These are phyloP conservation scores for Leucania comma DNA, from an alignment of 2,888 invertebrate genomes.

Conservation along the genomic window DNA sequence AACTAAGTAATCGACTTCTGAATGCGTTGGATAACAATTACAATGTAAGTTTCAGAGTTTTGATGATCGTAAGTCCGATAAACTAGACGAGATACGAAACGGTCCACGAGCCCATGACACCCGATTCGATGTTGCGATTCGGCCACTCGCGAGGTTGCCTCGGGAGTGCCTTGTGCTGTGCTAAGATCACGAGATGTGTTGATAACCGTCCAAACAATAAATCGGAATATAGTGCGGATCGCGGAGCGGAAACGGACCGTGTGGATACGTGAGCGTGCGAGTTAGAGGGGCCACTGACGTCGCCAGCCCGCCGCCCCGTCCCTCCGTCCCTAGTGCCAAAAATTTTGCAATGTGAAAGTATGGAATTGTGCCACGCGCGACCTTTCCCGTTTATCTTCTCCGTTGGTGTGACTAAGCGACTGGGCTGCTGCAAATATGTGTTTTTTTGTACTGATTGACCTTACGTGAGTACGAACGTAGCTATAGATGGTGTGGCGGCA, in stretches of 20 bases:
- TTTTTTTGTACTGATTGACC: conserved; percentile 78
- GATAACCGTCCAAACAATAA: conserved; percentile 69
- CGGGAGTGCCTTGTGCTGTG: conserved; percentile 72
- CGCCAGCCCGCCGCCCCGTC: conserved; percentile 85
- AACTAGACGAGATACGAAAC: conserved; percentile 85
- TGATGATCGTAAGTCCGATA: conserved; percentile 84
- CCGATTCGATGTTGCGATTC: conserved; percentile 87
- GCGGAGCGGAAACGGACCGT: conserved; percentile 79
- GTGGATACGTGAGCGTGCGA: conserved; percentile 85
- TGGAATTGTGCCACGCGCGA: conserved; percentile 89
- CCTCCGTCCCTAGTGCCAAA: conserved; percentile 89
- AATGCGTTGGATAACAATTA: conserved; percentile 99
- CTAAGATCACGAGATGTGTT: conserved; percentile 72
- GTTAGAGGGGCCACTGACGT: conserved; percentile 89
- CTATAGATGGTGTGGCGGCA: conserved; percentile 73
- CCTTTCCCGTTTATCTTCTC: conserved; percentile 84
- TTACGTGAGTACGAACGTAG: conserved; percentile 79
- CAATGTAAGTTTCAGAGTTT: conserved; percentile 96
- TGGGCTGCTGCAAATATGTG: conserved; percentile 74
- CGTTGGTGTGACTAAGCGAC: conserved; percentile 70
- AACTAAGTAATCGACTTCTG: conserved; percentile 98
- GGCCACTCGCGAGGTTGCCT: conserved; percentile 83
- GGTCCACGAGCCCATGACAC: conserved; percentile 90
- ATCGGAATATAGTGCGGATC: conserved; percentile 74
- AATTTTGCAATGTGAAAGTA: conserved; percentile 91